Conservation (phyloP, 2,888 invertebrate genomes). For the Philonicus albiceps region DNA sequence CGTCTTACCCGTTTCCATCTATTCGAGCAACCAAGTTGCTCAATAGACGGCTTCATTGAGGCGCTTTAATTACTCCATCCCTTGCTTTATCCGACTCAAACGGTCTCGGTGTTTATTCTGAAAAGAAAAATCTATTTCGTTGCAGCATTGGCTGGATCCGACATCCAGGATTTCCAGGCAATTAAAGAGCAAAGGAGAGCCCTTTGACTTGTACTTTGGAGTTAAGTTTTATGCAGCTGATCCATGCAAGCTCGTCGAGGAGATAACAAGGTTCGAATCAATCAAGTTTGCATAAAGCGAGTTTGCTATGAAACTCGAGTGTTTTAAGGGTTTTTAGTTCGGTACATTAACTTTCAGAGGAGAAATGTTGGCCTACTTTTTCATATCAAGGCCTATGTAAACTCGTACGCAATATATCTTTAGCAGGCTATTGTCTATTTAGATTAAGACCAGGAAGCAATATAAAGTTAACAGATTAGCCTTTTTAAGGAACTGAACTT, state of each 20-base stretch:
- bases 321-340: neutral
- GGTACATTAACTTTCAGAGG: neutral
- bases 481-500: too few relatives aligned
- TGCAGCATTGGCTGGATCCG: constrained; percentile 93
- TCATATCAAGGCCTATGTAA: neutral
- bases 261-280: constrained; percentile 84
- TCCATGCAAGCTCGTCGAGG: constrained; percentile 94
- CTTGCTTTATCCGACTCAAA: neutral
- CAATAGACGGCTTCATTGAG: neutral
- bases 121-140: constrained; percentile 6
- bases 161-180: constrained; percentile 88
- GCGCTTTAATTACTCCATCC: neutral
- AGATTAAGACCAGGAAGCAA: too few relatives aligned
- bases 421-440: too few relatives aligned
- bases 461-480: too few relatives aligned
- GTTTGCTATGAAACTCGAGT: neutral
- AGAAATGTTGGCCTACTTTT: neutral
- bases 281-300: neutral
- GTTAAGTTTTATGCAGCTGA: constrained; percentile 98
- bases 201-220: constrained; percentile 92
- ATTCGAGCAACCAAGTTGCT: neutral
- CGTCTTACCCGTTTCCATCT: neutral
- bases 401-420: neutral
- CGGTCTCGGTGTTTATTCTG: neutral
- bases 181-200: constrained; percentile 74